Evolutionary conservation across 2,113 vertebrate genomes (phyloP).

Genomic region (Ariopsis seemanni): DNA sequence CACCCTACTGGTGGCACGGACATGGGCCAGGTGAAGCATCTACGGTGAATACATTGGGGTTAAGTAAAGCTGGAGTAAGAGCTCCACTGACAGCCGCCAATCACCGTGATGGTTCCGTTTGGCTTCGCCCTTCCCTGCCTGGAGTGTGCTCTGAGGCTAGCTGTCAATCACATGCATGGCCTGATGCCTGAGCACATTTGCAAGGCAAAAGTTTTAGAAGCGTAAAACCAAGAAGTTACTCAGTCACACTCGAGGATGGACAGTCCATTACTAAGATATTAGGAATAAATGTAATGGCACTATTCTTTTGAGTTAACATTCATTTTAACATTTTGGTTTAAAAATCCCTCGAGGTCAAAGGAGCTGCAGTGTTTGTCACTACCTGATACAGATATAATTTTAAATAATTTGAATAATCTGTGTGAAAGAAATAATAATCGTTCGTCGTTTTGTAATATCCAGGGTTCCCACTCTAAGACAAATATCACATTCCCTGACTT

Average conservation of each 20-base stretch:
- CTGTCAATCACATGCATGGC: constrained; percentile 53
- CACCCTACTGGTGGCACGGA: constrained; percentile 6
- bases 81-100: constrained; percentile 58
- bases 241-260: constrained; percentile 1
- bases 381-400: background rate
- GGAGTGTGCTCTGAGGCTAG: constrained; percentile 57
- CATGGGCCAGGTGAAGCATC: constrained; percentile 35
- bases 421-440: background rate
- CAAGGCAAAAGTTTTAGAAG: constrained; percentile 39
- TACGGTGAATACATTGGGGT: constrained; percentile 39
- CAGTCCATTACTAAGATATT: background rate
- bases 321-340: background rate
- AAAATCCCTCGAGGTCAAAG: background rate
- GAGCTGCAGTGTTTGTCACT: background rate
- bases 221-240: constrained; percentile 35
- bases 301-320: background rate
- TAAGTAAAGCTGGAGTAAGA: constrained; percentile 41
- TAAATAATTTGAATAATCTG: background rate
- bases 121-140: constrained; percentile 55
- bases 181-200: constrained; percentile 24
- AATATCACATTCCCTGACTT: too few relatives aligned
- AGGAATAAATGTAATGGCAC: background rate
- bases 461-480: too few relatives aligned
- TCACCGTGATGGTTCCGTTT: constrained; percentile 56
- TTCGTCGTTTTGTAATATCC: background rate